A percentile compares a stretch with the other conserved stretches of the same genome.
Conservation (phyloP, 2,797 vertebrate genomes). For the Typhlichthys subterraneus region DNA sequence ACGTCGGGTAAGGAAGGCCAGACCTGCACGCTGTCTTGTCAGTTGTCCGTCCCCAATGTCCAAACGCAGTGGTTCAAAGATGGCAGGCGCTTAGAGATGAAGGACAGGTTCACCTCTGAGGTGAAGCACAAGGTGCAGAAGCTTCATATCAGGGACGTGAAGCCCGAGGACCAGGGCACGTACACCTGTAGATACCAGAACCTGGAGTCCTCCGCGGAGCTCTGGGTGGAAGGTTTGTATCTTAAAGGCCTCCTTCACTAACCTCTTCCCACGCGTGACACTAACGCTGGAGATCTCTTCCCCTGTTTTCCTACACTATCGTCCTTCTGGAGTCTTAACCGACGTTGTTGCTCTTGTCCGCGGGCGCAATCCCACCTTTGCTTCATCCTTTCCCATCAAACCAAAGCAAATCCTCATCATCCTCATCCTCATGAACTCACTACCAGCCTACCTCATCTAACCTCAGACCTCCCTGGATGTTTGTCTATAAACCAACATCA, state of each 20-base stretch:
- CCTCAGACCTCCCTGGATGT: constrained; percentile 37
- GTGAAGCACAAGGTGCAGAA: constrained; percentile 92
- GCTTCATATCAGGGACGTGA: constrained; percentile 89
- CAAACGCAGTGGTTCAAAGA: constrained; percentile 94
- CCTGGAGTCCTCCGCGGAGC: constrained; percentile 89
- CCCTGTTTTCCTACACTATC: constrained; percentile 32
- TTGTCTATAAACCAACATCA: constrained; percentile 34
- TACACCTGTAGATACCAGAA: constrained; percentile 89
- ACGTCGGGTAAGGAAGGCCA: constrained; percentile 93
- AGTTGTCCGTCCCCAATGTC: constrained; percentile 93
- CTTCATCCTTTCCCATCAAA: constrained; percentile 25
- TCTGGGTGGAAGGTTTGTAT: constrained; percentile 95
- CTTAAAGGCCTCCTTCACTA: constrained; percentile 60
- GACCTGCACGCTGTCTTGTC: constrained; percentile 87
- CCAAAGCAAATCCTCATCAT: background rate
- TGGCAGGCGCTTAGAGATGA: constrained; percentile 86
- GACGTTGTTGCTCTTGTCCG: constrained; percentile 32
- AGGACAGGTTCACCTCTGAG: constrained; percentile 85
- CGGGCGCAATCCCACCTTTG: constrained; percentile 10
- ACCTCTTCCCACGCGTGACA: constrained; percentile 73
- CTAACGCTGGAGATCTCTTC: constrained; percentile 46
- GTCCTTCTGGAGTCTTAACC: constrained; percentile 38
- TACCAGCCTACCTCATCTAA: constrained; percentile 42
- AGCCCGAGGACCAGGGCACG: constrained; percentile 88
- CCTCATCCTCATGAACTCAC: constrained; percentile 5